Evolutionary conservation across 1,140 invertebrate genomes (phyloP).

Genomic region (Pogonognathellus flavescens): DNA sequence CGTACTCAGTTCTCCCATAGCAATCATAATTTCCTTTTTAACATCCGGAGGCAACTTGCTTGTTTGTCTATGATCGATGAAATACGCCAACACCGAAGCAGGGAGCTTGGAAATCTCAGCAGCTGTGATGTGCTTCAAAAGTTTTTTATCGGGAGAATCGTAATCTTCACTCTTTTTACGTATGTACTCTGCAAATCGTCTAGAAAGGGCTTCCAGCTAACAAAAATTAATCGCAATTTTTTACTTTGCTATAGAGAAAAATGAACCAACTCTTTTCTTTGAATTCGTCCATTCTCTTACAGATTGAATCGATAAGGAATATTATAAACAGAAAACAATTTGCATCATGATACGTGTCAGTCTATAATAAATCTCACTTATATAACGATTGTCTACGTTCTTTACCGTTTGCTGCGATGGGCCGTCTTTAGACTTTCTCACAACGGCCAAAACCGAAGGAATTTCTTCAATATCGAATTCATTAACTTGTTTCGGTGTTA

Average conservation of each 20-base stretch:
- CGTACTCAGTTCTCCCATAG: conserved; percentile 62
- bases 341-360: too few relatives aligned
- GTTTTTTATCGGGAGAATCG: conserved; percentile 62
- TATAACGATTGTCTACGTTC: too few relatives aligned
- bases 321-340: too few relatives aligned
- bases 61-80: conserved; percentile 63
- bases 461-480: conserved; percentile 59
- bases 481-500: conserved; percentile 63
- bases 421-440: conserved; percentile 63
- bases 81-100: conserved; percentile 64
- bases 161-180: conserved; percentile 62
- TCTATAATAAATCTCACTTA: neutral
- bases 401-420: conserved; percentile 63
- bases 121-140: conserved; percentile 64
- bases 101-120: conserved; percentile 64
- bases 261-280: too few relatives aligned
- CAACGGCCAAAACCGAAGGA: conserved; percentile 60
- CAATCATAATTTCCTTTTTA: conserved; percentile 66
- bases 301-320: too few relatives aligned
- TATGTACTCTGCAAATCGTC: conserved; percentile 63
- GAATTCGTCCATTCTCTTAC: too few relatives aligned
- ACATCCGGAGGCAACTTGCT: conserved; percentile 59
- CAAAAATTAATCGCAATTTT: neutral
- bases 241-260: too few relatives aligned
- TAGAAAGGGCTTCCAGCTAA: conserved; percentile 61